Evolutionary conservation across 2,888 invertebrate species (phyloP).

Genomic region (Mesoligia furuncula): DNA sequence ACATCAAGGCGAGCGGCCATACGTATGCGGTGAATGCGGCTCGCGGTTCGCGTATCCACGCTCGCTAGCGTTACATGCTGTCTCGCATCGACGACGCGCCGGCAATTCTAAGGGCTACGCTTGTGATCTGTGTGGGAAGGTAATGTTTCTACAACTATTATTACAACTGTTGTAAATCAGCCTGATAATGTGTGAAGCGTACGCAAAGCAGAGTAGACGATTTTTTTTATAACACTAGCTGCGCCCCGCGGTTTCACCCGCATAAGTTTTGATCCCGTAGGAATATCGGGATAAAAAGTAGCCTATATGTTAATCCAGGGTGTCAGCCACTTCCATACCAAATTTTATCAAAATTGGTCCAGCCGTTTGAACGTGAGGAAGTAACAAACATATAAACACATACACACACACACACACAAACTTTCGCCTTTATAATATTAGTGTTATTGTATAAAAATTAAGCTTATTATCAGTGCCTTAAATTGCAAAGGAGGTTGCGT

Average conservation of each 20-base stretch:
- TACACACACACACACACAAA: no score
- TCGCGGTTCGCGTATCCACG: conserved; percentile 91
- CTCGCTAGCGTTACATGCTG: conserved; percentile 90
- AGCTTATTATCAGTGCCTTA: no score
- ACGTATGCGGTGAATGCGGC: conserved; percentile 90
- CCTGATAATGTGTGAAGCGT: background rate
- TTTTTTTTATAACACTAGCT: background rate
- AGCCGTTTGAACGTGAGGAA: no score
- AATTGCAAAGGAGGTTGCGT: background rate
- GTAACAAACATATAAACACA: no score
- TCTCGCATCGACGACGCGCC: conserved; percentile 85
- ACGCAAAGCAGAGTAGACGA: no score
- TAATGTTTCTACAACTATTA: conserved; percentile 53
- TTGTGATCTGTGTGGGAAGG: conserved; percentile 93
- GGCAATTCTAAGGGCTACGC: conserved; percentile 81
- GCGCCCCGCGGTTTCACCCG: no score
- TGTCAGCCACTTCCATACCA: no score
- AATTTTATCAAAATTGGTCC: no score
- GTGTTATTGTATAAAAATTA: background rate
- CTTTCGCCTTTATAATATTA: no score
- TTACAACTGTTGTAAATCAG: background rate
- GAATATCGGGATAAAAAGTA: no score
- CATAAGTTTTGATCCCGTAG: no score
- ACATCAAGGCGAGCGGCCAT: conserved; percentile 90
- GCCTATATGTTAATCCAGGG: no score